Evolutionary conservation across 2,113 vertebrate species (phyloP).

Genomic region (Chiloscyllium plagiosum): DNA sequence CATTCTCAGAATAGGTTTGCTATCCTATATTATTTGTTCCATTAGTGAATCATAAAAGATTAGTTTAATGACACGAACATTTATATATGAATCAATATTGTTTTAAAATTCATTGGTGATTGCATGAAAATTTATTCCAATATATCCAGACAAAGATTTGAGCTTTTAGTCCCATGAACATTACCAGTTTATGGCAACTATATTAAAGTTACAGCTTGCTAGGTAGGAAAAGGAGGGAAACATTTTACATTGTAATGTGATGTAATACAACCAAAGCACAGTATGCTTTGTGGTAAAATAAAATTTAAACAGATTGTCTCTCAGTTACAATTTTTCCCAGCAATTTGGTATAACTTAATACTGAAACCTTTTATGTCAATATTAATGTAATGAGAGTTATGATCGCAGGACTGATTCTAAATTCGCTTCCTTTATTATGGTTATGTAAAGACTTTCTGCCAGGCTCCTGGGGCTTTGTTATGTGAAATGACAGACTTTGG

Average conservation of each 20-base stretch:
- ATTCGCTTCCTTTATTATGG: neutral
- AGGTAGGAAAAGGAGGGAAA: neutral
- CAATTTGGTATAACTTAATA: constrained; percentile 1
- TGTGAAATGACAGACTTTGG: neutral
- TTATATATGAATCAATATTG: neutral
- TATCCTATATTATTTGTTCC: neutral
- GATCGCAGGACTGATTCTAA: neutral
- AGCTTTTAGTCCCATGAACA: neutral
- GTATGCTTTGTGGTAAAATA: neutral
- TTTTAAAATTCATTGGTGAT: neutral
- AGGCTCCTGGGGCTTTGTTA: neutral
- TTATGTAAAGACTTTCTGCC: neutral
- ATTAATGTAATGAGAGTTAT: neutral
- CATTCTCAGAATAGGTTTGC: neutral
- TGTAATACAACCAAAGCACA: neutral
- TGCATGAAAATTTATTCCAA: neutral
- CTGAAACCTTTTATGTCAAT: neutral
- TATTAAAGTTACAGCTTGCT: neutral
- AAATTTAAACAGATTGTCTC: neutral
- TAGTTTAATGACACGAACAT: neutral
- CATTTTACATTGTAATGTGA: neutral
- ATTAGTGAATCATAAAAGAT: neutral
- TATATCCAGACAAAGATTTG: neutral
- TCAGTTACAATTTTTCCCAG: neutral
- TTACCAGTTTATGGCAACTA: neutral